phyloP scores from a whole-genome alignment of 1,140 invertebrate genomes.

The Pseudomyrmex dendroicus region DNA sequence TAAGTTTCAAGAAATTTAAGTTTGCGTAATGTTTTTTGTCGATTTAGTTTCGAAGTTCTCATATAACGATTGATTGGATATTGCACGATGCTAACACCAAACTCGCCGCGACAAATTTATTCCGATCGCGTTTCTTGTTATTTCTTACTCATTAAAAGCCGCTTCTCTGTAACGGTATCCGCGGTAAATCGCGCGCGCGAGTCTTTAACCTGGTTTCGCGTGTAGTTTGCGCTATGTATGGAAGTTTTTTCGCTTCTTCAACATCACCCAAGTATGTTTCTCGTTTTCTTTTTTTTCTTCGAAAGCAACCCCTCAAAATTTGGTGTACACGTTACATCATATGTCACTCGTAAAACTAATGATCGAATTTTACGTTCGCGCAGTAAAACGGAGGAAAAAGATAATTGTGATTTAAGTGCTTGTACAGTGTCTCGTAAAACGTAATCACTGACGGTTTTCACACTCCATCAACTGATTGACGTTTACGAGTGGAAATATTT shows the following conservation, averaged over 20 bases:
- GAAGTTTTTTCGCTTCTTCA: constrained; percentile 41
- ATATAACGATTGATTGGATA: background rate
- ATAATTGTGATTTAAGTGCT: constrained; percentile 11
- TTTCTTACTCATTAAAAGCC: constrained; percentile 51
- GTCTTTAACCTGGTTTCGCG: constrained; percentile 63
- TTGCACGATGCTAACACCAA: background rate
- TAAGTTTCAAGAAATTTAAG: no score
- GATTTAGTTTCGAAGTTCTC: background rate
- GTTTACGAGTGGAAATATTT: background rate
- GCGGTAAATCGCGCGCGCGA: constrained; percentile 64
- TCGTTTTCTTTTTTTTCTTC: background rate
- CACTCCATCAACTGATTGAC: background rate
- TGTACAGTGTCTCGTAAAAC: background rate
- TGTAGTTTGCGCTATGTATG: constrained; percentile 12
- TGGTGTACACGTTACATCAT: background rate
- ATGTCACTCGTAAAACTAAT: background rate
- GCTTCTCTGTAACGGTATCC: constrained; percentile 51
- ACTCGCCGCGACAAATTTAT: background rate
- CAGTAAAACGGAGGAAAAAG: background rate
- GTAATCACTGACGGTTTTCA: background rate
- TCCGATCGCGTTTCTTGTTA: constrained; percentile 43
- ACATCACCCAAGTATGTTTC: constrained; percentile 23
- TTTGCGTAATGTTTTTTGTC: background rate
- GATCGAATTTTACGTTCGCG: background rate
- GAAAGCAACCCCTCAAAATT: background rate